Percentiles rank a stretch among this genome's conserved stretches.
These are phyloP conservation scores for Hestina assimilis DNA, from an alignment of 1,140 invertebrate species.

Conservation along the genomic window DNA sequence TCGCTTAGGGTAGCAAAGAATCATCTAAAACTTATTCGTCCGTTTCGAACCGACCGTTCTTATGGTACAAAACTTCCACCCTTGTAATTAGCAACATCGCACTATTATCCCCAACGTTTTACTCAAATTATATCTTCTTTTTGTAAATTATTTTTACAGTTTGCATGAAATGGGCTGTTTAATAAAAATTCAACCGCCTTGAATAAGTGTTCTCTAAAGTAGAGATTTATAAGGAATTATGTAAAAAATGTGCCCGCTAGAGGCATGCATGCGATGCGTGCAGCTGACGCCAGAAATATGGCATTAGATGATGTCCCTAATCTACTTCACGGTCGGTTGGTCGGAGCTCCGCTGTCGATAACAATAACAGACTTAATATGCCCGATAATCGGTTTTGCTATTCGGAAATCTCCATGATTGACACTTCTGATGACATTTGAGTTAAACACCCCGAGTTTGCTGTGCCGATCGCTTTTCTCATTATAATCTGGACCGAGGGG, in stretches of 20 bases:
- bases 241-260: conserved; percentile 44
- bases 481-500: conserved; percentile 31
- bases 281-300: conserved; percentile 75
- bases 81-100: conserved; percentile 55
- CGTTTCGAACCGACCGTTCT: conserved; percentile 38
- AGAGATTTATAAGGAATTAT: conserved; percentile 53
- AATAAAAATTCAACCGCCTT: conserved; percentile 21
- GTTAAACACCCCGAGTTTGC: conserved; percentile 48
- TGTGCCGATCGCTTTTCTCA: conserved; percentile 43
- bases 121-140: not conserved
- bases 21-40: conserved; percentile 54
- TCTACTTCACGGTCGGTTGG: conserved; percentile 69
- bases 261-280: conserved; percentile 62
- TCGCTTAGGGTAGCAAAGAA: conserved; percentile 41
- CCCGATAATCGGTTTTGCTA: conserved; percentile 77
- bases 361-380: conserved; percentile 76
- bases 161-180: conserved; percentile 14
- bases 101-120: conserved; percentile 33
- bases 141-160: conserved; percentile 25
- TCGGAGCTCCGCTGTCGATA: conserved; percentile 62
- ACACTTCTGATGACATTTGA: conserved; percentile 71
- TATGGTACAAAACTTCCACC: conserved; percentile 42
- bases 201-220: conserved; percentile 28
- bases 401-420: conserved; percentile 73
- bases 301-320: conserved; percentile 76